Percentiles rank a stretch among this genome's conserved stretches.
Conservation (phyloP, 2,113 vertebrate genomes). For the Acanthochromis polyacanthus region DNA sequence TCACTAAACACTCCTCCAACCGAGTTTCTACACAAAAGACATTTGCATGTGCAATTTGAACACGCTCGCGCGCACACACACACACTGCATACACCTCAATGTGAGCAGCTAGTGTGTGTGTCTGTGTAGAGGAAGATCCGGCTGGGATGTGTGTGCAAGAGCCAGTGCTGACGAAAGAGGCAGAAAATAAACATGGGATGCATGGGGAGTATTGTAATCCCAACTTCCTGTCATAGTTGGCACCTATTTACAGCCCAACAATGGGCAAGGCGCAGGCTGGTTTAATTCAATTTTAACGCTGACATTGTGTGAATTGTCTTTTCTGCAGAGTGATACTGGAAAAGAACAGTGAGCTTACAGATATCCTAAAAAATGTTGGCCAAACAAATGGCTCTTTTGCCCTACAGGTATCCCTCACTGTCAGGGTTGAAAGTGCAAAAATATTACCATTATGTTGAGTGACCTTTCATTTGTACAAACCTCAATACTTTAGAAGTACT, state of each 20-base stretch:
- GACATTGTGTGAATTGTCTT: constrained; percentile 27
- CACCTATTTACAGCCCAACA: constrained; percentile 82
- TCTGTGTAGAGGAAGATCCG: constrained; percentile 54
- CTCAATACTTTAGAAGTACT: too few relatives aligned
- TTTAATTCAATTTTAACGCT: constrained; percentile 45
- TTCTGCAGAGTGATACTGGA: constrained; percentile 35
- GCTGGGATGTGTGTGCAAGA: constrained; percentile 54
- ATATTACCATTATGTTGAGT: neutral
- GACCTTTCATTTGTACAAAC: too few relatives aligned
- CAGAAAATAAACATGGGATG: constrained; percentile 81
- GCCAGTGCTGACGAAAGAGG: constrained; percentile 76
- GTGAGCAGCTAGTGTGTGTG: constrained; percentile 63
- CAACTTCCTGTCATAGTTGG: constrained; percentile 82
- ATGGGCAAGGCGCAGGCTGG: constrained; percentile 66
- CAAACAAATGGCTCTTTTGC: neutral
- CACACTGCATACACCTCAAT: constrained; percentile 34
- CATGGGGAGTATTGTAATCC: constrained; percentile 83
- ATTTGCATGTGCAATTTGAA: constrained; percentile 43
- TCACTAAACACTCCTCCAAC: constrained; percentile 58
- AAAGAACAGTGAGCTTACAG: constrained; percentile 35
- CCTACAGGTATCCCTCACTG: neutral
- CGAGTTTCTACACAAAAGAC: constrained; percentile 31
- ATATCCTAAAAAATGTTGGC: constrained; percentile 17
- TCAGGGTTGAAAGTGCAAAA: neutral
- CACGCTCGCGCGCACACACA: constrained; percentile 14